Percentiles rank a stretch among this genome's conserved stretches.
Evolutionary conservation across 2,888 invertebrate species (phyloP).

Genomic region (Margaritifera margaritifera): DNA sequence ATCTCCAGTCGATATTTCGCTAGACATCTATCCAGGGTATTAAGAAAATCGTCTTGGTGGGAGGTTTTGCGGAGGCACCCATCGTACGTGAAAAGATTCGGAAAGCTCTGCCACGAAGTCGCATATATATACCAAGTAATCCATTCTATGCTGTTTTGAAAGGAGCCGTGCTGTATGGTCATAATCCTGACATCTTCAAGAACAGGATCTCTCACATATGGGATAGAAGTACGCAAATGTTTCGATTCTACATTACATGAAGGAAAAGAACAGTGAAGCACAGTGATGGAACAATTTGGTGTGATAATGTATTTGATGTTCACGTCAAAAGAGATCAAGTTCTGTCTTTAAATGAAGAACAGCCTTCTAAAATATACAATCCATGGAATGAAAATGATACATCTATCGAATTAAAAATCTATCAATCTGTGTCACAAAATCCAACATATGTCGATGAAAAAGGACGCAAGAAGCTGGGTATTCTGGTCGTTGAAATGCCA

Average conservation of each 20-base stretch:
- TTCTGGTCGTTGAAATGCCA: conserved; percentile 29
- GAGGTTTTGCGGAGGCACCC: conserved; percentile 30
- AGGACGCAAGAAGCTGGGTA: conserved; percentile 24
- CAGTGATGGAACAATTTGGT: conserved; percentile 9
- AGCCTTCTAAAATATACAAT: conserved; percentile 8
- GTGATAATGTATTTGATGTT: conserved; percentile 18
- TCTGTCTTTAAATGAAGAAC: conserved; percentile 3
- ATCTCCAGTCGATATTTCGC: conserved; percentile 11
- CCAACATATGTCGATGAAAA: conserved; percentile 31
- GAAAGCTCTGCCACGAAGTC: conserved; percentile 7
- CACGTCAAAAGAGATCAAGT: conserved; percentile 17
- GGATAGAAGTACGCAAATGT: conserved; percentile 1
- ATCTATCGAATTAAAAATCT: conserved; percentile 8
- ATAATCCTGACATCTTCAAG: conserved; percentile 20
- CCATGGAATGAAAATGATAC: conserved; percentile 20
- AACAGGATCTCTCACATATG: conserved; percentile 29
- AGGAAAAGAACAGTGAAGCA: conserved; percentile 8
- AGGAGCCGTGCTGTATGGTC: conserved; percentile 31
- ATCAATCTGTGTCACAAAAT: conserved; percentile 9
- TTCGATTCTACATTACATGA: conserved; percentile 17
- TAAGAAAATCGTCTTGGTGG: conserved; percentile 20
- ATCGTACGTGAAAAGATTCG: conserved; percentile 18
- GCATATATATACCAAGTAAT: conserved; percentile 20
- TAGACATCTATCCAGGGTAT: conserved; percentile 5
- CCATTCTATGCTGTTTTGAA: conserved; percentile 25